These are phyloP conservation scores for Oxyruncus cristatus DNA, from an alignment of 2,113 vertebrate genomes.

Conservation along the genomic window DNA sequence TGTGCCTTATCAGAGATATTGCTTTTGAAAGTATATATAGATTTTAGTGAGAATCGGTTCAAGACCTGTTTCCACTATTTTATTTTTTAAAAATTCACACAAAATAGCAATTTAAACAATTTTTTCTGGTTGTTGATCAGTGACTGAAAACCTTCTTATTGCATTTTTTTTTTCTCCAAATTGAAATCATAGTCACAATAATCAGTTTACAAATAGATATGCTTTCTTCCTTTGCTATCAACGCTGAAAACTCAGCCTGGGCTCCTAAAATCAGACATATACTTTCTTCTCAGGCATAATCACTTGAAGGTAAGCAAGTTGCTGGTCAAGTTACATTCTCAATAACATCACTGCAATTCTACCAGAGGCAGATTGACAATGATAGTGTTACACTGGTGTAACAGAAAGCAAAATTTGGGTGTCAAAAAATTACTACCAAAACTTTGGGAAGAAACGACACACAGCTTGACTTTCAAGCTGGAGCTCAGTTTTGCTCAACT, in stretches of 20 bases:
- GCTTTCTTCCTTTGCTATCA: not conserved
- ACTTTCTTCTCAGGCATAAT: not conserved
- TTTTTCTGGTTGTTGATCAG: not conserved
- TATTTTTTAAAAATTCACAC: not conserved
- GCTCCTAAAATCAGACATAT: not conserved
- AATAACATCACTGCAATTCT: not conserved
- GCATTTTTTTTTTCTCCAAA: not conserved
- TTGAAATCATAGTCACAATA: not conserved
- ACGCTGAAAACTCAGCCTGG: not conserved
- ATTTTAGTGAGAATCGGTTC: not conserved
- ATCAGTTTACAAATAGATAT: not conserved
- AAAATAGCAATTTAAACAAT: not conserved
- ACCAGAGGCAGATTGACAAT: not conserved
- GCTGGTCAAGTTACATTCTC: not conserved
- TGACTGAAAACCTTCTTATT: not conserved
- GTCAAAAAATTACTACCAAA: not conserved
- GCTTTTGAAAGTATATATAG: not conserved
- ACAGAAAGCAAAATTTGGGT: not conserved
- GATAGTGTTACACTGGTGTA: not conserved
- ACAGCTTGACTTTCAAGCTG: not conserved
- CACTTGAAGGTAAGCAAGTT: not conserved
- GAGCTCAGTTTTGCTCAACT: not conserved
- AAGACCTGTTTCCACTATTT: not conserved
- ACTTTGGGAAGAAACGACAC: not conserved
- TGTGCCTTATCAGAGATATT: not conserved